These are phyloP conservation scores for Neosalanx taihuensis DNA, from an alignment of 2,797 vertebrate genomes.

Conservation along the genomic window DNA sequence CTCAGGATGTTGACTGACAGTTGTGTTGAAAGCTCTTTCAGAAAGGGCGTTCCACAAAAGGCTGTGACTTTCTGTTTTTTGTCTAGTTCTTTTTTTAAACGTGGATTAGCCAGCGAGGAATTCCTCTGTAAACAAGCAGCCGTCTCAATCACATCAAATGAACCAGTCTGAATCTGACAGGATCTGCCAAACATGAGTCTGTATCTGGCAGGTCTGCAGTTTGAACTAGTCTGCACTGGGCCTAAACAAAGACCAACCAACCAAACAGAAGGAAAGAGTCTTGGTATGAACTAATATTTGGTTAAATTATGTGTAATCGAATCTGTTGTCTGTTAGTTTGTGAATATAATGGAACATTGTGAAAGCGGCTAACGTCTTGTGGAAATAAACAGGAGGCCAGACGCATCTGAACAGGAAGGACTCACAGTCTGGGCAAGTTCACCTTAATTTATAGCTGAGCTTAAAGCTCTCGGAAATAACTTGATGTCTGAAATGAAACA, in stretches of 20 bases:
- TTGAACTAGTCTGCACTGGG: conserved; percentile 36
- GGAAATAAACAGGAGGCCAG: conserved; percentile 49
- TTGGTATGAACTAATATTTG: conserved; percentile 38
- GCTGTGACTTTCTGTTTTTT: conserved; percentile 19
- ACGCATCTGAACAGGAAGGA: conserved; percentile 53
- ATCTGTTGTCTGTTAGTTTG: conserved; percentile 41
- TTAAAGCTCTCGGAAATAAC: background rate
- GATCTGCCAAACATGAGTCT: conserved; percentile 66
- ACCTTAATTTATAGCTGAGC: conserved; percentile 21
- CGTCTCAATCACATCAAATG: conserved; percentile 57
- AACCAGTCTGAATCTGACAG: conserved; percentile 56
- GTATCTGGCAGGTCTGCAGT: conserved; percentile 55
- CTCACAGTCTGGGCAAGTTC: conserved; percentile 57
- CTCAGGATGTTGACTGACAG: conserved; percentile 48
- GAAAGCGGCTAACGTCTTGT: conserved; percentile 41
- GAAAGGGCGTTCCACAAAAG: conserved; percentile 51
- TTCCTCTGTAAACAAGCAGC: conserved; percentile 69
- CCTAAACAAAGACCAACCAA: conserved; percentile 33
- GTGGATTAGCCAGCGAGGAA: conserved; percentile 61
- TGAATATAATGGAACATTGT: conserved; percentile 29
- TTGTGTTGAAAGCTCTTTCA: conserved; percentile 47
- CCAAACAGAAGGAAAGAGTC: conserved; percentile 45
- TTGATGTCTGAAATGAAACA: background rate
- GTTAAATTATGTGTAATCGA: conserved; percentile 31
- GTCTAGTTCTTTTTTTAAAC: conserved; percentile 49